Evolutionary conservation across 2,888 invertebrate species (phyloP).

Genomic region (Ophion costatus): DNA sequence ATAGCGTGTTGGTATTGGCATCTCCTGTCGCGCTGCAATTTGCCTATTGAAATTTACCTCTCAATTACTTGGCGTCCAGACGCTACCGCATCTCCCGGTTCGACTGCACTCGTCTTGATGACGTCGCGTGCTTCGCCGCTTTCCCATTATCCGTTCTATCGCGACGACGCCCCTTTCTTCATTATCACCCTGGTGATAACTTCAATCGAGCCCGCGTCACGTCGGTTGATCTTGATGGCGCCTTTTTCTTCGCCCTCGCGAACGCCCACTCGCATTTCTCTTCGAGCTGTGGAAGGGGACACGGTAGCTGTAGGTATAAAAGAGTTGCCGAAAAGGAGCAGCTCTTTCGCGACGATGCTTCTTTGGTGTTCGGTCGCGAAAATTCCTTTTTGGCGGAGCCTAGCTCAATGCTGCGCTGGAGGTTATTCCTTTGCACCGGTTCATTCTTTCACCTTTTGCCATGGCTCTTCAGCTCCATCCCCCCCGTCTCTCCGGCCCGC

Average conservation of each 20-base stretch:
- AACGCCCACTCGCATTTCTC: slow-evolving; percentile 24
- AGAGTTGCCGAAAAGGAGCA: slow-evolving; percentile 18
- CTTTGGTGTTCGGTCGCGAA: slow-evolving; percentile 1
- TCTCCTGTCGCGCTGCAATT: too few species aligned
- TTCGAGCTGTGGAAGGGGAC: neutral
- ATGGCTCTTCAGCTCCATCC: neutral
- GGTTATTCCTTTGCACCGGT: slow-evolving; percentile 45
- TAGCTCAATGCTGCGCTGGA: slow-evolving; percentile 39
- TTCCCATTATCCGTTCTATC: too few species aligned
- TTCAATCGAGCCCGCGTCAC: neutral
- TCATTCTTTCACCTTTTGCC: slow-evolving; percentile 60
- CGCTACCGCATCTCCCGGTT: too few species aligned
- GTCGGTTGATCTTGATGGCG: slow-evolving; percentile 8
- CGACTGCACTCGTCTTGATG: too few species aligned
- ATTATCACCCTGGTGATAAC: neutral
- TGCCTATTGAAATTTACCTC: too few species aligned
- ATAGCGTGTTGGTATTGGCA: too few species aligned
- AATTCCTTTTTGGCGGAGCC: slow-evolving; percentile 43
- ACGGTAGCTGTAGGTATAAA: neutral
- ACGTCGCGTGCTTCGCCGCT: too few species aligned
- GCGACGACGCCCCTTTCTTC: too few species aligned
- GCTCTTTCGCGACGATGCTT: too few species aligned
- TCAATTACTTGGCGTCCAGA: too few species aligned
- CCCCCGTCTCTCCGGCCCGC: neutral
- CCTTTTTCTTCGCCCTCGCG: slow-evolving; percentile 33